Evolutionary conservation across 2,888 invertebrate species (phyloP).

Genomic region (Norana najaformis): DNA sequence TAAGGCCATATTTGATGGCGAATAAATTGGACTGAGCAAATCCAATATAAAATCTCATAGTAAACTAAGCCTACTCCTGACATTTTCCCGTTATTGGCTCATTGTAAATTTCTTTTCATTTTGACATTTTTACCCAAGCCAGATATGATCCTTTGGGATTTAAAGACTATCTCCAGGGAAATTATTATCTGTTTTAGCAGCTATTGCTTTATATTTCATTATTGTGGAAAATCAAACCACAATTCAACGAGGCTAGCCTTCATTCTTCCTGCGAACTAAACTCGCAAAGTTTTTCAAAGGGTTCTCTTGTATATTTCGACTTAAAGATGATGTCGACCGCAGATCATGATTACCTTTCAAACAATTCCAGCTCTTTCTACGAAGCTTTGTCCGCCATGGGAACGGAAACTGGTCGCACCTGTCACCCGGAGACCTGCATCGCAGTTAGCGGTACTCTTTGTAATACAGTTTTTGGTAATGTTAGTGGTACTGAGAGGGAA

Average conservation of each 20-base stretch:
- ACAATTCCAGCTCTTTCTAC: not conserved
- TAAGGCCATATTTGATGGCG: too few relatives aligned
- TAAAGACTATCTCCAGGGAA: too few relatives aligned
- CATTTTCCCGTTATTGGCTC: too few relatives aligned
- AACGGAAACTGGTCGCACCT: not conserved
- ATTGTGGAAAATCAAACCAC: not conserved
- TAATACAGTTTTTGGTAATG: not conserved
- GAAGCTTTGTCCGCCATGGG: not conserved
- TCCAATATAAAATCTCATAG: not conserved
- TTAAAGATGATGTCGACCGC: not conserved
- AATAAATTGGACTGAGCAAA: not conserved
- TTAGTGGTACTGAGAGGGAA: not conserved
- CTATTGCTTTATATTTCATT: not conserved
- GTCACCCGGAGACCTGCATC: not conserved
- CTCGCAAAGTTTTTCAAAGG: not conserved
- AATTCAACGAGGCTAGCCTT: not conserved
- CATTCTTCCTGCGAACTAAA: constrained; percentile 13
- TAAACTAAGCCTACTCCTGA: too few relatives aligned
- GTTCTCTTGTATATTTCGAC: not conserved
- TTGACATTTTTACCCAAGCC: too few relatives aligned
- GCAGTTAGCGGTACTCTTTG: not conserved
- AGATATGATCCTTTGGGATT: too few relatives aligned
- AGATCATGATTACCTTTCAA: not conserved
- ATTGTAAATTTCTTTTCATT: too few relatives aligned
- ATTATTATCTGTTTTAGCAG: too few relatives aligned